Conservation (phyloP, 1,140 invertebrate genomes). For the Lordiphosa clarofinis region DNA sequence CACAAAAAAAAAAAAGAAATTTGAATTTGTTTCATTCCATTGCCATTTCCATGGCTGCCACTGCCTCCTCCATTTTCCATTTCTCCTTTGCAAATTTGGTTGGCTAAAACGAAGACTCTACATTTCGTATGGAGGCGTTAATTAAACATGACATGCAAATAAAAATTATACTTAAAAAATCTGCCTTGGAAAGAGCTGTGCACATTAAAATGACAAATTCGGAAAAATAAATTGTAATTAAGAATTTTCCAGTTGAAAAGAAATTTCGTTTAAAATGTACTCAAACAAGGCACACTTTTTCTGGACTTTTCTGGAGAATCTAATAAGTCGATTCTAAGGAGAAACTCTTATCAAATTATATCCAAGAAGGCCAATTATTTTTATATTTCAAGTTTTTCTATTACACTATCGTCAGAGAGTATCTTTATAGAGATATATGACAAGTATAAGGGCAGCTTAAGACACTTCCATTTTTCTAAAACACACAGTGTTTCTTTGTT, state of each 20-base stretch:
- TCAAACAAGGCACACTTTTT: too few relatives aligned
- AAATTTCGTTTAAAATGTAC: background rate
- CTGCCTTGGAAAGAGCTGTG: constrained; percentile 28
- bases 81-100: constrained; percentile 34
- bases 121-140: constrained; percentile 54
- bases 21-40: constrained; percentile 73
- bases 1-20: constrained; percentile 52
- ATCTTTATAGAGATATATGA: too few relatives aligned
- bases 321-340: too few relatives aligned
- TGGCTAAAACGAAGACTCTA: constrained; percentile 16
- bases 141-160: constrained; percentile 76
- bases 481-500: too few relatives aligned
- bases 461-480: too few relatives aligned
- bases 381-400: too few relatives aligned
- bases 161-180: constrained; percentile 66
- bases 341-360: too few relatives aligned
- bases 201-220: constrained; percentile 20
- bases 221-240: constrained; percentile 1
- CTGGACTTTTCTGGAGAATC: too few relatives aligned
- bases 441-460: too few relatives aligned
- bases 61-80: constrained; percentile 34
- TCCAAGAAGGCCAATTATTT: too few relatives aligned
- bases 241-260: constrained; percentile 1
- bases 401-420: too few relatives aligned
- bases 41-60: constrained; percentile 60